Evolutionary conservation across 2,113 vertebrate genomes (phyloP).

Genomic region (Platysteira castanea): DNA sequence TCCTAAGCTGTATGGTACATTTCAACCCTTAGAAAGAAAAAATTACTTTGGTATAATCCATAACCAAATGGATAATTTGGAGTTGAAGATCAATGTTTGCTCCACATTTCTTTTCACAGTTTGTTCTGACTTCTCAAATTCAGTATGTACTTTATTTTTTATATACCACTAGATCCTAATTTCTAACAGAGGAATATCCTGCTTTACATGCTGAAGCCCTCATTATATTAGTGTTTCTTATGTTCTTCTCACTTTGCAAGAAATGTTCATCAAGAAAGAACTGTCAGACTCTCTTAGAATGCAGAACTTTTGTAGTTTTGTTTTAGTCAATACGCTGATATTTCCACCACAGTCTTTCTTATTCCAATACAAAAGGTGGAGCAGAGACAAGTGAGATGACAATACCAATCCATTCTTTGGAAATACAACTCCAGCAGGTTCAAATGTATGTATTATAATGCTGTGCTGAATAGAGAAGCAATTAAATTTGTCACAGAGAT

Average conservation of each 20-base stretch:
- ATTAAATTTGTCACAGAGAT: neutral
- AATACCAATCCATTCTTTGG: neutral
- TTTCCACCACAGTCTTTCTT: neutral
- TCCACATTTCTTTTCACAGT: neutral
- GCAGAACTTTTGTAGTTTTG: neutral
- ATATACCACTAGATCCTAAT: neutral
- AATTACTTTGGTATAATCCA: neutral
- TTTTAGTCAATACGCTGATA: neutral
- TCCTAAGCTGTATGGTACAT: neutral
- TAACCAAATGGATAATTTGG: neutral
- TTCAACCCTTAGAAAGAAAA: neutral
- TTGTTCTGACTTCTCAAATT: neutral
- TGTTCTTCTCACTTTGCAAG: neutral
- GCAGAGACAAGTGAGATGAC: neutral
- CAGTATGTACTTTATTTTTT: neutral
- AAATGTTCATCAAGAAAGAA: neutral
- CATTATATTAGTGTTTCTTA: neutral
- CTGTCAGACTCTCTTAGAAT: neutral
- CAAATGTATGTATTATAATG: neutral
- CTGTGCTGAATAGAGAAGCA: neutral
- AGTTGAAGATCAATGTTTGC: neutral
- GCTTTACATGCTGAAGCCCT: neutral
- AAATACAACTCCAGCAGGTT: constrained; percentile 5
- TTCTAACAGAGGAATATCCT: neutral
- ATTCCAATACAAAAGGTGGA: neutral